phyloP scores from a whole-genome alignment of 2,797 vertebrate genomes.

The Smutsia gigantea region DNA sequence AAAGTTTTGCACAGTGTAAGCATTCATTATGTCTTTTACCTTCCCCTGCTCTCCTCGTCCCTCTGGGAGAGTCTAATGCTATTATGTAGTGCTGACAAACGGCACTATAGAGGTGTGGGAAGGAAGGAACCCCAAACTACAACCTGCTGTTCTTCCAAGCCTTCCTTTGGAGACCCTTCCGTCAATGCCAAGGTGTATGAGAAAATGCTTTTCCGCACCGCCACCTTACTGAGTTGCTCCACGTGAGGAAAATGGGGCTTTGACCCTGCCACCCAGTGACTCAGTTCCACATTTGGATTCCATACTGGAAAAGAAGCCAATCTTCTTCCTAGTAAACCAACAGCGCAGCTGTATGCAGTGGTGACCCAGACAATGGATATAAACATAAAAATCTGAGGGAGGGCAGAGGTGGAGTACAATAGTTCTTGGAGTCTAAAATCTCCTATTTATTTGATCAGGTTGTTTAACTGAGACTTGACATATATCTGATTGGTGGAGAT shows the following conservation, averaged over 20 bases:
- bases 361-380: constrained; percentile 78
- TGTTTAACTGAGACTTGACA: constrained; percentile 48
- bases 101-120: constrained; percentile 82
- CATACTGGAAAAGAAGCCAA: constrained; percentile 85
- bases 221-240: constrained; percentile 84
- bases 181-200: constrained; percentile 79
- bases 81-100: constrained; percentile 80
- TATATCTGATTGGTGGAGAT: constrained; percentile 78
- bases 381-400: constrained; percentile 76
- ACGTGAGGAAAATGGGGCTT: constrained; percentile 81
- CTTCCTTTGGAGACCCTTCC: constrained; percentile 83
- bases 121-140: constrained; percentile 84
- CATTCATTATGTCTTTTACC: constrained; percentile 75
- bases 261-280: constrained; percentile 83
- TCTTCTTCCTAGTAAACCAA: constrained; percentile 83
- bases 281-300: constrained; percentile 85
- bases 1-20: constrained; percentile 72
- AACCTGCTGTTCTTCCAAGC: constrained; percentile 83
- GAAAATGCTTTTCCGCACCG: constrained; percentile 80
- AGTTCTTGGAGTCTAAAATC: constrained; percentile 78
- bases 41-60: constrained; percentile 73
- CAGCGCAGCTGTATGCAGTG: constrained; percentile 82
- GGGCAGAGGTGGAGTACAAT: constrained; percentile 73
- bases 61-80: constrained; percentile 78
- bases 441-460: constrained; percentile 76